A percentile compares a stretch with the other conserved stretches of the same genome.
These are phyloP conservation scores for Amblyraja radiata DNA, from an alignment of 2,797 vertebrate genomes.

Conservation along the genomic window DNA sequence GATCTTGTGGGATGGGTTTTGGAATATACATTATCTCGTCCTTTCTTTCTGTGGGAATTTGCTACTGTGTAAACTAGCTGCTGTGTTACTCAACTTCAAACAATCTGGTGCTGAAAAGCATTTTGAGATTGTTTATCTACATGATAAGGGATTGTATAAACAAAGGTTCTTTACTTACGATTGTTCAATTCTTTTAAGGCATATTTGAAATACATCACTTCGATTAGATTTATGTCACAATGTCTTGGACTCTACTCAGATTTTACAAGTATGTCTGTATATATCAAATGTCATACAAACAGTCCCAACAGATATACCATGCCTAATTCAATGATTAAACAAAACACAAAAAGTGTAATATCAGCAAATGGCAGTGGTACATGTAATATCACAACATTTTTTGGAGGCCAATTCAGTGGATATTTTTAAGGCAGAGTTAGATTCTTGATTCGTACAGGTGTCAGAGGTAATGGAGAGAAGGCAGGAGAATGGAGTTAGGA, in stretches of 20 bases:
- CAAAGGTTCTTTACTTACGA: not conserved
- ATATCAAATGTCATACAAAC: not conserved
- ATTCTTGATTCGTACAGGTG: no score
- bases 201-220: not conserved
- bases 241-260: not conserved
- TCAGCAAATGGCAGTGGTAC: no score
- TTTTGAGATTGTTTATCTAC: not conserved
- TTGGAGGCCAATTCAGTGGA: no score
- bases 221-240: not conserved
- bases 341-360: no score
- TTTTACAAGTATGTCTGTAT: not conserved
- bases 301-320: not conserved
- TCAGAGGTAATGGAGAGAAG: no score
- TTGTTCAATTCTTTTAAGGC: not conserved
- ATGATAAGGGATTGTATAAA: not conserved
- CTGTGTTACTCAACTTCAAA: not conserved
- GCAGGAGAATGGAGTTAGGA: no score
- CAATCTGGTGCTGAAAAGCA: not conserved
- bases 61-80: not conserved
- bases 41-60: constrained; percentile 8
- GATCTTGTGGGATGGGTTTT: no score
- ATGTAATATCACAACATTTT: no score
- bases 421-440: no score
- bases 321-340: not conserved
- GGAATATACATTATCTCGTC: not conserved